Base-by-base conservation (phyloP, 2,797 vertebrate genomes). In the Pristis pectinata region DNA sequence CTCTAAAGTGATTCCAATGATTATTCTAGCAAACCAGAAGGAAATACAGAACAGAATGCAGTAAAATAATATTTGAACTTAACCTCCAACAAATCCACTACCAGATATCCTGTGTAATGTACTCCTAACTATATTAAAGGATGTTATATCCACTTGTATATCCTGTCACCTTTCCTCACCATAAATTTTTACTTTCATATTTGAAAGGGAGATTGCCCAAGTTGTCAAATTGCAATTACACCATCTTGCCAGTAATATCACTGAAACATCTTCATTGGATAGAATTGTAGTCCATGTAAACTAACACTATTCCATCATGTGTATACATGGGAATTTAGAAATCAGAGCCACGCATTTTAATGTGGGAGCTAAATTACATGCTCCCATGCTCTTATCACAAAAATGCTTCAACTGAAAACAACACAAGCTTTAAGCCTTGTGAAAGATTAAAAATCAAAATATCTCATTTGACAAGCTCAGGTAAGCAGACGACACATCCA, bases 101-200 rank as follows among this genome's bases (percentile, higher is more conserved):
- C 87, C 87, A 34, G 37, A 76, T 53, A 74, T 93, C 92, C 67
- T 93, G 70, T 93, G 89, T 41, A 92, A 67, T 87, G 24, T 70
- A 70, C 10, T 93, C 27, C 27, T 30, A 93, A 72, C 41, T 34
- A 17, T 53, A 93, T 76, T 93, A 53, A 53, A 74, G 22, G 67
- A 64, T 37, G 6, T 91, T n/a, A 41, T 34, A 89, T 85, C 82
- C 82, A 0, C 82, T 61, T 13, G 56, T 11, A 61, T 59, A 0
- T 61, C 56, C 56, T 15, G 59, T 61, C 85, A 89, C 10, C 49
- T 34, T 87, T 87, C 3, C 13, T 49, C 53, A 56, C 17, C 61
- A 37, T 89, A 64, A 61, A 61, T 89, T 37, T 59, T 10, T 27
- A 85, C 1, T 3, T 30, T 56, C 83, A 34, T 34, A 61, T n/a